Percentiles rank a stretch among this genome's conserved stretches.
These are phyloP conservation scores for Hyposmocoma kahamanoa DNA, from an alignment of 1,140 invertebrate genomes.

Conservation along the genomic window DNA sequence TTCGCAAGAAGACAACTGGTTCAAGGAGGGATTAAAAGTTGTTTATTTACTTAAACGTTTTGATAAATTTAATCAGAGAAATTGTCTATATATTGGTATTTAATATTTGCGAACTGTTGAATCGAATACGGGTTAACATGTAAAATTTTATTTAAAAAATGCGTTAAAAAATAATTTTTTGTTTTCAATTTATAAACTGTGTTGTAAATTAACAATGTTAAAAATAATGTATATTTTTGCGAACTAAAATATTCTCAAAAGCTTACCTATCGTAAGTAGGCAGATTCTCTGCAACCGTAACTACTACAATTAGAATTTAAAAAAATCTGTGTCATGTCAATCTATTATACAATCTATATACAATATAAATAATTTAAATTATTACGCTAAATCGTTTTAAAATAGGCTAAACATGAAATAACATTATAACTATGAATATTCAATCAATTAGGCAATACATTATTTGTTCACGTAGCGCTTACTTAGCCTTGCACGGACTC, in stretches of 20 bases:
- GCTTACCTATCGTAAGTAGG: background rate
- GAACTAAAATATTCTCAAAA: background rate
- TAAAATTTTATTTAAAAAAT: no score
- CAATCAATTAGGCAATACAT: background rate
- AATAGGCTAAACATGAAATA: conserved; percentile 12
- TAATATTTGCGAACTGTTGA: no score
- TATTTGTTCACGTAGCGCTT: conserved; percentile 31
- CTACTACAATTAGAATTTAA: conserved; percentile 7
- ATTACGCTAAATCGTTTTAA: conserved; percentile 18
- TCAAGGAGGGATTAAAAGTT: no score
- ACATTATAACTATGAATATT: conserved; percentile 17
- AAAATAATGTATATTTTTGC: background rate
- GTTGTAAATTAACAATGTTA: no score
- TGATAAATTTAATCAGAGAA: no score
- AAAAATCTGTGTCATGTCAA: background rate
- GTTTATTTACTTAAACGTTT: no score
- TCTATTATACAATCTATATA: conserved; percentile 3
- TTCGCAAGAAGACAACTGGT: background rate
- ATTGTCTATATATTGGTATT: no score
- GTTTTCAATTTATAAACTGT: no score
- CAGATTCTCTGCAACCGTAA: background rate
- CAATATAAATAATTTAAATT: conserved; percentile 15
- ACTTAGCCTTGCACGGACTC: conserved; percentile 28
- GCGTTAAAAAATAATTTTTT: no score
- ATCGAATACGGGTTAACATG: no score